Base-by-base conservation (phyloP, 1,140 invertebrate genomes). In the Doryteuthis pealeii region DNA sequence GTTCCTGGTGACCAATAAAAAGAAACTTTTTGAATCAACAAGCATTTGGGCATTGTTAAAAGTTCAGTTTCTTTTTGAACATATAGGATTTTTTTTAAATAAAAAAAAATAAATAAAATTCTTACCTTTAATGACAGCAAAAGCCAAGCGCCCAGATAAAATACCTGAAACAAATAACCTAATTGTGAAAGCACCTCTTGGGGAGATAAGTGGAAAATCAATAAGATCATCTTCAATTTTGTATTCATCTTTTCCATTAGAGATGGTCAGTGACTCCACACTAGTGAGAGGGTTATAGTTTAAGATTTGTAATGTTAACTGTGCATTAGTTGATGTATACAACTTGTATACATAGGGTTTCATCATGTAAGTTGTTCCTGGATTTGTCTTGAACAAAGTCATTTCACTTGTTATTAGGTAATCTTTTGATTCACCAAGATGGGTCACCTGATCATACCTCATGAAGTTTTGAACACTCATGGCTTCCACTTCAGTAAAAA, bases 401-500 rank as follows among this genome's bases (percentile, higher is more conserved):
- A 28, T 62, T 22, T 62, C 54, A n/a, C 26, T 5, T 6, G 10
- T 22, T 22, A 62, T 22, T 6, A 0, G 0, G 18, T n/a, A 62
- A 12, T 22, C 18, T 62, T 62, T 22, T 5, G 22, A n/a, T 62
- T 62, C 54, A 5, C 26, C 26, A n/a, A 62, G 54, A 28, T 14
- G 5, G 54, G 54, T 62, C 2, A 45, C 40, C 12, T 71, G 70
- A 49, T 45, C 15, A 0, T 35, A 54, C n/a, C 83, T 75, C 31
- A 86, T 84, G 66, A 81, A 85, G 67, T 84, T 86, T 22, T 84
- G 75, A 0, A 87, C 79, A 67, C 81, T 76, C 1, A 84, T 78
- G 10, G 83, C 83, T 70, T 87, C 85, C 68, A 85, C 83, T 12
- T 93, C 92, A 12, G 93, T 92, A 65, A 99, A 90, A 15, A 93